Base-by-base conservation (phyloP, 2,888 invertebrate species). In the Zygogramma bicolorata region DNA sequence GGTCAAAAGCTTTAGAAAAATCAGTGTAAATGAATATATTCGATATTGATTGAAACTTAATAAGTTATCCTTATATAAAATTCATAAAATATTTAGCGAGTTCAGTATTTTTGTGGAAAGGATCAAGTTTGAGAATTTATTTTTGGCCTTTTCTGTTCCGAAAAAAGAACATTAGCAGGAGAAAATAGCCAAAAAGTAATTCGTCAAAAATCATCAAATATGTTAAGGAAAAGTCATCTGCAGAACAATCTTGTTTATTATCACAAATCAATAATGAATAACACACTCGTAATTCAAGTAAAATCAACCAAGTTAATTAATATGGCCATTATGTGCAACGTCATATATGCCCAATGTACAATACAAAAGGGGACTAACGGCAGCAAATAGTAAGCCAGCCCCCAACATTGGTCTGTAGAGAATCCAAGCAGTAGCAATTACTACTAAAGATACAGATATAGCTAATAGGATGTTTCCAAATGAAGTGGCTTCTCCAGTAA, bases 381-480 rank as follows among this genome's bases (percentile, higher is more conserved):
- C 89, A 1, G 89, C 89, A 78, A 89, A 86, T 34, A 90, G 80
- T 25, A 90, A 82, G 7, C 89, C 88, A 70, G 88, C 87, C 1
- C 88, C 90, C 42, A 90, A 84, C 87, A 89, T 86, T 7, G 90
- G 90, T 63, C 89, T 85, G 79, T 90, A 88, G 38, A 88, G 76
- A 18, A 89, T 85, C 90, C 90, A 90, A 8, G 90, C 88, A 15
- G 88, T 82, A 1, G 90, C 88, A 8, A 89, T 89, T 18, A 89
- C 86, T 27, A 89, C 82, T 38, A 90, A 77, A 7, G 89, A 87
- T 46, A 89, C 75, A 0, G 90, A 90, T 29, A 89, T 82, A 0
- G 90, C 88, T 34, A 90, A 84, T 18, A 88, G 79, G 7, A 90
- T 81, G 80, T 89, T 89, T 0, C 87, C 85, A 1, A 87, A 86